Evolutionary conservation across 2,888 invertebrate species (phyloP).

Genomic region (Drosophila macrospina): DNA sequence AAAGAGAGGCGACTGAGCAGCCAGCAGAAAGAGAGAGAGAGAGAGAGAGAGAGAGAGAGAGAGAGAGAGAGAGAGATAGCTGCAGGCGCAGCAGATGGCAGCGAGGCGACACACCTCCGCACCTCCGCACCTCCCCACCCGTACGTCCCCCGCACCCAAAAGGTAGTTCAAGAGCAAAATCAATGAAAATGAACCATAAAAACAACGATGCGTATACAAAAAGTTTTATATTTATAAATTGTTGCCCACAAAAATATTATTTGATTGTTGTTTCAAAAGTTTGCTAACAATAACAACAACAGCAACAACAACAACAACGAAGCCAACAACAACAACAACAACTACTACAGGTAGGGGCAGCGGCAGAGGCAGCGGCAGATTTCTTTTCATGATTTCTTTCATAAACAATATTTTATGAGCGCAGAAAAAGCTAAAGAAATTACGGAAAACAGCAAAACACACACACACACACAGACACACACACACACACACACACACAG

Average conservation of each 20-base stretch:
- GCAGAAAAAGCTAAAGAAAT: constrained; percentile 36
- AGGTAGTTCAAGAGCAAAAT: constrained; percentile 37
- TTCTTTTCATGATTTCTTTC: constrained; percentile 45
- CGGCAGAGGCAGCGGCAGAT: constrained; percentile 14
- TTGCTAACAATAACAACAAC: constrained; percentile 1
- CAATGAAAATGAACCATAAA: constrained; percentile 18
- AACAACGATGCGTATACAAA: constrained; percentile 50
- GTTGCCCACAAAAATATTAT: constrained; percentile 73
- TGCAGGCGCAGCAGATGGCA: background rate
- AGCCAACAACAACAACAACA: background rate
- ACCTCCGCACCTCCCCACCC: background rate
- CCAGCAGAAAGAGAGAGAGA: background rate
- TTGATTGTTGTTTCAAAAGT: constrained; percentile 65
- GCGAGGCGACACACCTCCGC: constrained; percentile 9
- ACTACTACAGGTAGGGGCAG: background rate
- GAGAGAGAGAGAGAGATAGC: background rate
- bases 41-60: constrained; percentile 2
- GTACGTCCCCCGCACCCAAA: background rate
- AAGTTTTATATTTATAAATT: constrained; percentile 58
- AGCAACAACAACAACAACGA: background rate
- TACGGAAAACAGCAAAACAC: constrained; percentile 33
- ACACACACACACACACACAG: constrained; percentile 40
- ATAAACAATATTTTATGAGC: constrained; percentile 67
- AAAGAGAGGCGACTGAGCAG: constrained; percentile 16
- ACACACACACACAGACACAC: constrained; percentile 43